phyloP scores from a whole-genome alignment of 2,113 vertebrate genomes.

The Erythrocercus mccallii region DNA sequence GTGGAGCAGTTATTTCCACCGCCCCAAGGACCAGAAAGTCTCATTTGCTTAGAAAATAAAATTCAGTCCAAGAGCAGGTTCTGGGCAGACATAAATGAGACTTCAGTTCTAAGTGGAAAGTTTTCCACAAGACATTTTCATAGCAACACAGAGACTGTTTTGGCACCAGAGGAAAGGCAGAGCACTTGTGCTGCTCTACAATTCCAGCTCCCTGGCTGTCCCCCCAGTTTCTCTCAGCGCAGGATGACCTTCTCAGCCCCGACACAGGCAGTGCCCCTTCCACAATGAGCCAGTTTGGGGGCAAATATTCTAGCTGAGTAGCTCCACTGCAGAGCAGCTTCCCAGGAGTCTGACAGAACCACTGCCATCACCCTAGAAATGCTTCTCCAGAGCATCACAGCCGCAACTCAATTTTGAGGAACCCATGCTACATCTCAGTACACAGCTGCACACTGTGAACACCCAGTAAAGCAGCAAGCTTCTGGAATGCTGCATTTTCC shows the following conservation, averaged over 20 bases:
- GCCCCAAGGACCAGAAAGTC: neutral
- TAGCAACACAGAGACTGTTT: neutral
- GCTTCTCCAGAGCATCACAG: neutral
- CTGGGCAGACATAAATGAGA: neutral
- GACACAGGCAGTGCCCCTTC: neutral
- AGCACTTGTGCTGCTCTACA: neutral
- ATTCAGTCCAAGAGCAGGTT: neutral
- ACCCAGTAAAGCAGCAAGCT: neutral
- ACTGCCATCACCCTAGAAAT: neutral
- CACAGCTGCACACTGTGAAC: neutral
- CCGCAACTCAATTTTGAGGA: neutral
- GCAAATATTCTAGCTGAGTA: neutral
- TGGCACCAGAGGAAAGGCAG: neutral
- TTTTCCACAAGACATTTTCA: conserved; percentile 17
- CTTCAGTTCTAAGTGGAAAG: neutral
- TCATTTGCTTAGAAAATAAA: conserved; percentile 17
- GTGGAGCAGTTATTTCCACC: neutral
- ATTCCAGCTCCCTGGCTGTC: neutral
- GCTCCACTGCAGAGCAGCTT: neutral
- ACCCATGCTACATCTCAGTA: neutral
- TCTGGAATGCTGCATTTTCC: neutral
- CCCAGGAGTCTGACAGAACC: neutral
- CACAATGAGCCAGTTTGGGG: neutral
- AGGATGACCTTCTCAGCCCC: neutral
- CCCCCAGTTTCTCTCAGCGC: neutral